Conservation (phyloP, 1,140 invertebrate genomes). For the Solenopsis fugax region DNA sequence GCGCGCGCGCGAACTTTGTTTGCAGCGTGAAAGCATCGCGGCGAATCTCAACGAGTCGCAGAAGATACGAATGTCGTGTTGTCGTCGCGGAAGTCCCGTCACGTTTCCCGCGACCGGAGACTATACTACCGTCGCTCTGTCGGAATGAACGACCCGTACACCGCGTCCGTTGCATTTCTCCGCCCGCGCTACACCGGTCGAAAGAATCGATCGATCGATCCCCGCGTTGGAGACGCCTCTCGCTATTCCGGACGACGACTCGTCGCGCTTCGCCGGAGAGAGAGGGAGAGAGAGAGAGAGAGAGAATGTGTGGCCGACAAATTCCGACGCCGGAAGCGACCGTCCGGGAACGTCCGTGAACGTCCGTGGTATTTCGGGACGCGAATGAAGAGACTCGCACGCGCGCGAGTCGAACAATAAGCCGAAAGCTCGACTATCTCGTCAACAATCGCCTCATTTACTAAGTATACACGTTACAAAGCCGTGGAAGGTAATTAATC, state of each 20-base stretch:
- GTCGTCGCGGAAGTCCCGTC: neutral
- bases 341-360: neutral
- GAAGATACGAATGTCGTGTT: slow-evolving; percentile 5
- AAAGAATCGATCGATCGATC: neutral
- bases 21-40: neutral
- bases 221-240: neutral
- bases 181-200: neutral
- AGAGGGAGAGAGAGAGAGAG: slow-evolving; percentile 7
- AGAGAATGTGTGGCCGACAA: slow-evolving; percentile 8
- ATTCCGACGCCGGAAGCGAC: neutral
- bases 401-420: neutral
- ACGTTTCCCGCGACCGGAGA: neutral
- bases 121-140: neutral
- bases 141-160: neutral
- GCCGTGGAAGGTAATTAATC: slow-evolving; percentile 49
- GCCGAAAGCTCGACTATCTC: neutral
- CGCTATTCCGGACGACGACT: slow-evolving; percentile 22
- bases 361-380: neutral
- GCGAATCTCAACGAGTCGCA: slow-evolving; percentile 15
- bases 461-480: slow-evolving; percentile 1
- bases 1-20: too few species aligned
- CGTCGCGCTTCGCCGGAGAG: neutral
- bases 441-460: neutral
- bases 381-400: neutral
- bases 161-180: neutral